Percentiles rank a stretch among this genome's conserved stretches.
These are phyloP conservation scores for Endotricha flammealis DNA, from an alignment of 2,888 invertebrate genomes.

Conservation along the genomic window DNA sequence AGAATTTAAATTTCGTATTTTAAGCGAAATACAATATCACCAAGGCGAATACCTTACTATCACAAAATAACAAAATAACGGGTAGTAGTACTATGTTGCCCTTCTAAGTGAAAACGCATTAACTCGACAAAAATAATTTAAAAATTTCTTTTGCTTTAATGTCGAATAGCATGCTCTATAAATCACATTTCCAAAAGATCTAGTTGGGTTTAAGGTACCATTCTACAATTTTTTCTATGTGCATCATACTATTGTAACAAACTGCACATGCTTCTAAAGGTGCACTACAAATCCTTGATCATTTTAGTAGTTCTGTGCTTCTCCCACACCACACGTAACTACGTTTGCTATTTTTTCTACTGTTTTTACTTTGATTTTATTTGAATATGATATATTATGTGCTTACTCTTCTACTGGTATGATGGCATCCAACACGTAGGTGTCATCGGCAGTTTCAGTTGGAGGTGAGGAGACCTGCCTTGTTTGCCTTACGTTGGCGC, in stretches of 20 bases:
- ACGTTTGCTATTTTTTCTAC: constrained; percentile 2
- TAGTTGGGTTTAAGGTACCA: neutral
- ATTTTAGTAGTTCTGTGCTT: constrained; percentile 10
- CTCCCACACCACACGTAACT: constrained; percentile 6
- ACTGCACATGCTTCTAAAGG: constrained; percentile 9
- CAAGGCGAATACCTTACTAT: too few relatives aligned
- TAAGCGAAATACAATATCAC: too few relatives aligned
- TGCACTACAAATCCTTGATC: constrained; percentile 14
- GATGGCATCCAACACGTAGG: constrained; percentile 88
- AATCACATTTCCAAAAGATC: too few relatives aligned
- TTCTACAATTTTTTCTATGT: neutral
- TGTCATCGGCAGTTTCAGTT: constrained; percentile 84
- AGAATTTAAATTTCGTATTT: too few relatives aligned
- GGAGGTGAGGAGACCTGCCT: constrained; percentile 78
- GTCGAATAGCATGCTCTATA: too few relatives aligned
- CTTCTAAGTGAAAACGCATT: too few relatives aligned
- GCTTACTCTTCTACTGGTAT: constrained; percentile 92
- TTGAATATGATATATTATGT: neutral
- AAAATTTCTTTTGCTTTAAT: too few relatives aligned
- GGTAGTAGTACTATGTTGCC: too few relatives aligned
- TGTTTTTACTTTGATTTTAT: neutral
- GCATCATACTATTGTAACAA: neutral
- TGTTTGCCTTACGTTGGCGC: constrained; percentile 80
- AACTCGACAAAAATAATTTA: too few relatives aligned
- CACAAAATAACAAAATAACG: too few relatives aligned